Percentiles rank a stretch among this genome's conserved stretches.
Conservation (phyloP, 1,140 invertebrate species). For the Maconellicoccus hirsutus region DNA sequence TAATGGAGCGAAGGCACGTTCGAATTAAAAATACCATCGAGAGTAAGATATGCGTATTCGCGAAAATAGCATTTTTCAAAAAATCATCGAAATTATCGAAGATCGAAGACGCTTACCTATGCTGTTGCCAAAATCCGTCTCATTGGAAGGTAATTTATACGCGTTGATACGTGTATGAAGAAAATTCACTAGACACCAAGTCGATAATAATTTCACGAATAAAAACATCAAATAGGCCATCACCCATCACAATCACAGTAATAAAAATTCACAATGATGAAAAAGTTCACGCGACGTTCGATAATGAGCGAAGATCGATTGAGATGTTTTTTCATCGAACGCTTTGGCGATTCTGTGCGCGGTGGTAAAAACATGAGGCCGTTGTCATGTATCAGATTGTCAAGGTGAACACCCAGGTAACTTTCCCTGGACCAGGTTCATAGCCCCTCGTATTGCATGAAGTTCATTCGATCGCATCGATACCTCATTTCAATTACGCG, state of each 20-base stretch:
- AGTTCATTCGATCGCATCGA: background rate
- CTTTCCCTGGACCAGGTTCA: constrained; percentile 21
- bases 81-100: no score
- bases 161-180: background rate
- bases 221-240: constrained; percentile 15
- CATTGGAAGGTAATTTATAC: background rate
- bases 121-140: background rate
- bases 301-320: background rate
- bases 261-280: background rate
- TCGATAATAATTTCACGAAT: background rate
- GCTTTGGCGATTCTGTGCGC: constrained; percentile 7
- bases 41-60: no score
- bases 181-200: no score
- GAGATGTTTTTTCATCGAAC: constrained; percentile 16
- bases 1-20: background rate
- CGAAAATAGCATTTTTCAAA: no score
- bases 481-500: no score
- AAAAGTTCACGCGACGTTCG: background rate
- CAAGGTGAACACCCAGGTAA: constrained; percentile 21
- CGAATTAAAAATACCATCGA: no score
- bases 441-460: background rate
- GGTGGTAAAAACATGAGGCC: constrained; percentile 5
- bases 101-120: background rate
- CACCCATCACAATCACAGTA: constrained; percentile 3
- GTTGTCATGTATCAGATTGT: constrained; percentile 12